Base-by-base conservation (phyloP, 2,888 invertebrate species). In the Noctua pronuba region DNA sequence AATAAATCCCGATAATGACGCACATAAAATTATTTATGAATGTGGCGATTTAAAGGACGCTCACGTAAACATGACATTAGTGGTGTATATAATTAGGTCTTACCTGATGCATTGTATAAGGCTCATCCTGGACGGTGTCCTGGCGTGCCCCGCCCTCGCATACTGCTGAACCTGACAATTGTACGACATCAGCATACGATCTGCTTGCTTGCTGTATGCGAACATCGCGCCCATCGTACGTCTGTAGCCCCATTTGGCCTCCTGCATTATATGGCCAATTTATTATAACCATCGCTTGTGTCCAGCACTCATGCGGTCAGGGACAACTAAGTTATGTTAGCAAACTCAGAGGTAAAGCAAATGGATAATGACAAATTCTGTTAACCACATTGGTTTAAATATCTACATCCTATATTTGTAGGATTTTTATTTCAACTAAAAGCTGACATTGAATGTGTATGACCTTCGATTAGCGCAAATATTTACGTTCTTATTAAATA, bases 21-120 rank as follows among this genome's bases (percentile, higher is more conserved):
- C 71, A 62, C 64, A 66, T 67, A 68, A 60, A 67, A 49, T 52
- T n/a, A 58, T 49, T 49, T 44, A 67, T 64, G 58, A 73, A 65
- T 55, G 71, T 31, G 55, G 44, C 24, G 35, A 3, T 62, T 18
- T 24, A 21, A 35, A n/a, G 44, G 10, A 68, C n/a, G 60, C 28
- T 71, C 52, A 77, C 28, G 28, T 62, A 41, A 62, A 64, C n/a
- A 62, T 44, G 28, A 52, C 31, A 44, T 24, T 49, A 66, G 72
- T 31, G 11, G 1, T 44, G 28, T 67, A 72, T 70, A 75, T 72
- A 46, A n/a, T 46, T 41, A 24, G 3, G 13, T 55, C 96, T 96
- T 94, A 98, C 97, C 98, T 98, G 89, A 99, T 97, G 95, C 98
- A 98, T 93, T 98, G 98, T 88, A 98, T 96, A 86, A 99, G 98